phyloP scores from a whole-genome alignment of 2,888 invertebrate genomes.

The Conops quadrifasciatus region DNA sequence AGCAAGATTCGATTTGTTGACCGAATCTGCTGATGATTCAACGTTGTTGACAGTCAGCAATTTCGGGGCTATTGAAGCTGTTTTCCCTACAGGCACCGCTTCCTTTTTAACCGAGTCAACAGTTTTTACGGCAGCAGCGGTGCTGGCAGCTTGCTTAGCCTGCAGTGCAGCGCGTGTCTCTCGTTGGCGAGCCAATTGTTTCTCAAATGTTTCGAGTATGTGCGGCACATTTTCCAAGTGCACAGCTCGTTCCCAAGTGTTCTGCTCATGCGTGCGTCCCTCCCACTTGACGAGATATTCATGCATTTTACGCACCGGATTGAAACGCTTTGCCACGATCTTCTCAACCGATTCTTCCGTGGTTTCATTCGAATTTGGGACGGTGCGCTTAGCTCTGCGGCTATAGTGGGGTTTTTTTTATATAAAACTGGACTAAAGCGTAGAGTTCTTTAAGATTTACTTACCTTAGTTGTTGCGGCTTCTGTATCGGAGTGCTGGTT shows the following conservation, averaged over 20 bases:
- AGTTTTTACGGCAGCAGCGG: conserved; percentile 44
- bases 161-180: conserved; percentile 70
- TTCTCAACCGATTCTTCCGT: conserved; percentile 82
- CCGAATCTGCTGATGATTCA: conserved; percentile 7
- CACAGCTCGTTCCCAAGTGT: conserved; percentile 85
- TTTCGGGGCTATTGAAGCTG: conserved; percentile 62
- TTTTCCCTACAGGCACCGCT: conserved; percentile 47
- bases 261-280: conserved; percentile 80
- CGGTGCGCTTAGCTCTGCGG: conserved; percentile 59
- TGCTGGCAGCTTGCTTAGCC: conserved; percentile 52
- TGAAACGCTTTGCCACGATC: conserved; percentile 84
- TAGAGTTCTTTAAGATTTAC: conserved; percentile 5
- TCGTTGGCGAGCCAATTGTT: conserved; percentile 78
- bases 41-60: conserved; percentile 20
- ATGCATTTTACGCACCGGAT: conserved; percentile 78
- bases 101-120: conserved; percentile 59
- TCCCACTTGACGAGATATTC: conserved; percentile 90
- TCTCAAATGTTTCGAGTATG: conserved; percentile 82
- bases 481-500: conserved; percentile 28
- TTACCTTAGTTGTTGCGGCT: conserved; percentile 42
- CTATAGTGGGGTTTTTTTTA: conserved; percentile 43
- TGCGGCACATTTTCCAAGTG: conserved; percentile 80
- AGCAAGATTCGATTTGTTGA: conserved; percentile 43
- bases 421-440: not conserved
- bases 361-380: conserved; percentile 58